These are phyloP conservation scores for Parapsyche elsis DNA, from an alignment of 1,140 invertebrate species.

Conservation along the genomic window DNA sequence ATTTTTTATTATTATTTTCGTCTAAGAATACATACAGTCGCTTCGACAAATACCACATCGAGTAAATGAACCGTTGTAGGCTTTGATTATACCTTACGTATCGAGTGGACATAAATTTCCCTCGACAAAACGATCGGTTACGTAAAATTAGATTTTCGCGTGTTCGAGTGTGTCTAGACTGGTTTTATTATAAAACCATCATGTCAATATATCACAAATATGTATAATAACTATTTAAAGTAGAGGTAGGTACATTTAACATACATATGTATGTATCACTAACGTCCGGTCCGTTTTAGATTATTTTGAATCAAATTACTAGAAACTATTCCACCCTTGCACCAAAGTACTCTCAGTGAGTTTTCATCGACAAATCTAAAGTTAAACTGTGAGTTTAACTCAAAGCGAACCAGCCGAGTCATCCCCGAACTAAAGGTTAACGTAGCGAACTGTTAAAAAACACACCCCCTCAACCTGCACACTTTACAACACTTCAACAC, in stretches of 20 bases:
- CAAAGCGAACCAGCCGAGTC: conserved; percentile 44
- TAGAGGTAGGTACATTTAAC: not conserved
- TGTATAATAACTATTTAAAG: not conserved
- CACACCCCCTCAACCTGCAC: conserved; percentile 19
- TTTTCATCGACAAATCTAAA: conserved; percentile 9
- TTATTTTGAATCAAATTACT: conserved; percentile 49
- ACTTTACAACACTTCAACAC: not conserved
- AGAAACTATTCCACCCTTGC: conserved; percentile 27
- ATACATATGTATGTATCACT: conserved; percentile 1
- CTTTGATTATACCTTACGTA: not conserved
- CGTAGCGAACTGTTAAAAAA: conserved; percentile 54
- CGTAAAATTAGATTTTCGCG: not conserved
- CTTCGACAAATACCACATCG: not conserved
- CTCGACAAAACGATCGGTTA: not conserved
- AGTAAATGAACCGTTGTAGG: not conserved
- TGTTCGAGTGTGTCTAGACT: not conserved
- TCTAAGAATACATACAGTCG: not conserved
- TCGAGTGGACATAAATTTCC: not conserved
- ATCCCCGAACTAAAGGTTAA: conserved; percentile 45
- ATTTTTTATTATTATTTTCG: not conserved
- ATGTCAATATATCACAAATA: not conserved
- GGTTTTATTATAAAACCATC: not conserved
- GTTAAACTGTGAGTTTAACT: conserved; percentile 26
- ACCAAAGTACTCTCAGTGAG: not conserved
- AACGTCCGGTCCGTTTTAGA: conserved; percentile 13